Evolutionary conservation across 2,888 invertebrate species (phyloP).

Genomic region (Pristionchus japonicus): DNA sequence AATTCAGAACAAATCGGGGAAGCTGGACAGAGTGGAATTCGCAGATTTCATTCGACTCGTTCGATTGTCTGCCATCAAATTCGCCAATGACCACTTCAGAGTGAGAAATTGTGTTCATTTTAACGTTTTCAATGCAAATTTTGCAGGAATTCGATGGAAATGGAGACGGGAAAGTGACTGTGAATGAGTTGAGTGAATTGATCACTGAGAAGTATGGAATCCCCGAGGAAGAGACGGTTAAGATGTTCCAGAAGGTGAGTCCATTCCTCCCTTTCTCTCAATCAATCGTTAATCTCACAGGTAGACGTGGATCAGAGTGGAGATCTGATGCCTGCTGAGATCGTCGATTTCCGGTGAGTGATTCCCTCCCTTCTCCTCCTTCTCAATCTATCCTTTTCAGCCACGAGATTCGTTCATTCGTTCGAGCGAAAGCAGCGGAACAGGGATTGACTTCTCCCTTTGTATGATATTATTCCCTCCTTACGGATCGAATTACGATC

Average conservation of each 20-base stretch:
- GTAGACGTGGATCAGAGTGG: constrained; percentile 69
- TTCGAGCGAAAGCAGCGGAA: constrained; percentile 50
- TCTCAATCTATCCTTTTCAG: constrained; percentile 51
- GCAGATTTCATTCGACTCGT: constrained; percentile 73
- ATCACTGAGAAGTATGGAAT: constrained; percentile 71
- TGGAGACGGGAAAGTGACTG: constrained; percentile 66
- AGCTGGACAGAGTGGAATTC: constrained; percentile 71
- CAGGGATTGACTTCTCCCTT: constrained; percentile 32
- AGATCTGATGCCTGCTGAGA: constrained; percentile 71
- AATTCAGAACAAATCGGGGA: constrained; percentile 67
- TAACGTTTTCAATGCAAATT: background rate
- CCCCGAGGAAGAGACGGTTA: constrained; percentile 60
- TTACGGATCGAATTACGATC: background rate
- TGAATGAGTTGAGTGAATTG: constrained; percentile 67
- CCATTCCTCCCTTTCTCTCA: background rate
- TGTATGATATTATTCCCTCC: constrained; percentile 19
- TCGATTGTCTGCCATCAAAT: constrained; percentile 72
- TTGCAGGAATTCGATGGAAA: constrained; percentile 69
- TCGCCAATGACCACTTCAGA: constrained; percentile 72
- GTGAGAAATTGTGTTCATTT: constrained; percentile 46
- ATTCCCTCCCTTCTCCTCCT: background rate
- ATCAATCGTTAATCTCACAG: constrained; percentile 3
- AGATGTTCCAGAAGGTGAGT: constrained; percentile 62
- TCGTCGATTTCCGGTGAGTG: constrained; percentile 69
- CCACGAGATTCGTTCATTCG: constrained; percentile 66